Base-by-base conservation (phyloP, 2,113 vertebrate species). In the Nothocercus julius region DNA sequence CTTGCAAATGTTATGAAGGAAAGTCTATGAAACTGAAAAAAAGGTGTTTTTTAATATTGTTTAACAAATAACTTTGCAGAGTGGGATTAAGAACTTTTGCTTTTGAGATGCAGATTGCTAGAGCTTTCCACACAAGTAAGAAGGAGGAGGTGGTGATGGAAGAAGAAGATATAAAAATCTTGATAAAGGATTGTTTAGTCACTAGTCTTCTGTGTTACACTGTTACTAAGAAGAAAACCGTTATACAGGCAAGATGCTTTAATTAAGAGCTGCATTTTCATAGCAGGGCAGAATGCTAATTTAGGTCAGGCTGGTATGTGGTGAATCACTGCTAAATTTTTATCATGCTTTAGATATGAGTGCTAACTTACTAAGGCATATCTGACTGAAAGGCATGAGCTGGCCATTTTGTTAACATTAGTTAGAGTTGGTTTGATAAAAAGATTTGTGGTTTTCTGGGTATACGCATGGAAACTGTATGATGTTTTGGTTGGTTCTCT, bases 181-280 rank as follows among this genome's bases (percentile, higher is more conserved):
- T 1, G 3, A 45, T 18, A 87, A 24, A 85, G 18, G 8, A 85
- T 40, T 68, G 17, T 68, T 92, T 91, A 91, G 80, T 90, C 85
- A 92, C 66, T 58, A 68, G 22, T 34, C 22, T 94, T 62, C 38
- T 58, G 45, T 91, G 75, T 63, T 74, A 58, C 34, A 56, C 16
- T 47, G 36, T 90, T 90, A 79, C 82, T 86, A 96, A 86, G 85
- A 19, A 83, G 51, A 90, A 90, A 68, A 70, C 13, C 32, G 32
- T 70, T 85, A 70, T 8, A 73, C 5, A 58, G 0, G 0, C 8
- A 80, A 27, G 25, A 80, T 87, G 17, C 42, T 92, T 74, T 56
- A 95, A 90, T 81, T 95, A 72, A 86, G 93, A 90, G 59, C 17
- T 56, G 16, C 30, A 56, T 75, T 86, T 90, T 88, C 16, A 47